Percentiles rank a stretch among this genome's conserved stretches.
phyloP scores from a whole-genome alignment of 2,113 vertebrate species.

The Pseudopipra pipra region DNA sequence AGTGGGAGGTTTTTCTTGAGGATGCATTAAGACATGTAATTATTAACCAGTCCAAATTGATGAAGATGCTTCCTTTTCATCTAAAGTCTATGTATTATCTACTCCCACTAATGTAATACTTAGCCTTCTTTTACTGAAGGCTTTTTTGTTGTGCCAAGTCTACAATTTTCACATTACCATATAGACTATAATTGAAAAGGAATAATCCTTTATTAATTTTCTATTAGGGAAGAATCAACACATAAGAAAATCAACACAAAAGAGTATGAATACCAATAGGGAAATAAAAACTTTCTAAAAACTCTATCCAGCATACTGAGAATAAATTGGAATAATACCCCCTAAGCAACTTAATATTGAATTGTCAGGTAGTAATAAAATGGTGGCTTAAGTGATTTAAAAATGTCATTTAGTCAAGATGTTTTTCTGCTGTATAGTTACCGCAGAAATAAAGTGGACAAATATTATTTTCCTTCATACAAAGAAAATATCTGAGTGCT shows the following conservation, averaged over 20 bases:
- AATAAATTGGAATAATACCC: not conserved
- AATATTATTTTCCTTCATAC: not conserved
- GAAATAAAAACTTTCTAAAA: conserved; percentile 13
- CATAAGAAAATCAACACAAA: not conserved
- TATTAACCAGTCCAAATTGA: conserved; percentile 40
- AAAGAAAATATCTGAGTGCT: not conserved
- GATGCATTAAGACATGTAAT: conserved; percentile 5
- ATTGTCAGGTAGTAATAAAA: not conserved
- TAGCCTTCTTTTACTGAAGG: not conserved
- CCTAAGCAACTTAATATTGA: not conserved
- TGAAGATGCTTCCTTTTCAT: conserved; percentile 22
- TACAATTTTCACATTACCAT: conserved; percentile 14
- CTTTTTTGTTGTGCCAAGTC: not conserved
- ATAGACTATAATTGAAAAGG: not conserved
- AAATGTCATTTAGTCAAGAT: not conserved
- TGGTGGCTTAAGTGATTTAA: not conserved
- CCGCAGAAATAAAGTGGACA: not conserved
- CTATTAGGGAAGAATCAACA: conserved; percentile 1
- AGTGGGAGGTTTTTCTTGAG: not conserved
- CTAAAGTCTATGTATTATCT: not conserved
- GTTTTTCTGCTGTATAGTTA: not conserved
- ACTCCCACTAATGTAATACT: not conserved
- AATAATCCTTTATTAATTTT: conserved; percentile 22
- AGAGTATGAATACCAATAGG: not conserved
- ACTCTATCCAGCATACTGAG: not conserved